phyloP scores from a whole-genome alignment of 2,888 invertebrate species.

The Papilio protenor region DNA sequence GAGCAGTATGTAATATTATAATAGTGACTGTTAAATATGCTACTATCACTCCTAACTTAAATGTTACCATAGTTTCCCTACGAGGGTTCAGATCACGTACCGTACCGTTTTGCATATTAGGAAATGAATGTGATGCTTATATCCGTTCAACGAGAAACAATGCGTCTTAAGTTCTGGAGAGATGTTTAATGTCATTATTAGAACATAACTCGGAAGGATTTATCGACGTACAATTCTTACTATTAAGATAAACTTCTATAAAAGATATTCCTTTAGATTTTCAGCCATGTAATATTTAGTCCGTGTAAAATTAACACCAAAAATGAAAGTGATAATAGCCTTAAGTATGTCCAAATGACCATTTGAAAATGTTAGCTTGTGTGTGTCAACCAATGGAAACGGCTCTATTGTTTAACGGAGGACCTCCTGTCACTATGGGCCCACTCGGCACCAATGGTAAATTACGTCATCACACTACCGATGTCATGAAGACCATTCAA shows the following conservation, averaged over 20 bases:
- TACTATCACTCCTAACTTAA: background rate
- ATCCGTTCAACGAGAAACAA: constrained; percentile 55
- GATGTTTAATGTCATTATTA: too few species aligned
- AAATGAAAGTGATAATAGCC: constrained; percentile 69
- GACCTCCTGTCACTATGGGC: constrained; percentile 82
- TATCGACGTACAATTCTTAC: constrained; percentile 52
- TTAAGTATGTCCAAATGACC: constrained; percentile 62
- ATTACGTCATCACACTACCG: constrained; percentile 68
- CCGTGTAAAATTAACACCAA: constrained; percentile 55
- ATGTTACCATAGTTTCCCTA: constrained; percentile 3
- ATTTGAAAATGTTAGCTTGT: constrained; percentile 86
- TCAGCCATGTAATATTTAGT: constrained; percentile 55
- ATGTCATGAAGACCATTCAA: constrained; percentile 71
- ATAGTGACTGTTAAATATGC: background rate
- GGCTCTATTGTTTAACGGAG: constrained; percentile 80
- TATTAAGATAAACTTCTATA: constrained; percentile 43
- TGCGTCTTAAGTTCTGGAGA: constrained; percentile 56
- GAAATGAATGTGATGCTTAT: constrained; percentile 53
- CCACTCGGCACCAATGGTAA: constrained; percentile 78
- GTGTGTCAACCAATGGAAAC: constrained; percentile 87
- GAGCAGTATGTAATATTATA: background rate
- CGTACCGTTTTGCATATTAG: constrained; percentile 38
- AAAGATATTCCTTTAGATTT: constrained; percentile 49
- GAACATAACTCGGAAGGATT: constrained; percentile 45
- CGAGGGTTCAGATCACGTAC: constrained; percentile 31